Base-by-base conservation (phyloP, 2,888 invertebrate species). In the Barypeithes pellucidus region DNA sequence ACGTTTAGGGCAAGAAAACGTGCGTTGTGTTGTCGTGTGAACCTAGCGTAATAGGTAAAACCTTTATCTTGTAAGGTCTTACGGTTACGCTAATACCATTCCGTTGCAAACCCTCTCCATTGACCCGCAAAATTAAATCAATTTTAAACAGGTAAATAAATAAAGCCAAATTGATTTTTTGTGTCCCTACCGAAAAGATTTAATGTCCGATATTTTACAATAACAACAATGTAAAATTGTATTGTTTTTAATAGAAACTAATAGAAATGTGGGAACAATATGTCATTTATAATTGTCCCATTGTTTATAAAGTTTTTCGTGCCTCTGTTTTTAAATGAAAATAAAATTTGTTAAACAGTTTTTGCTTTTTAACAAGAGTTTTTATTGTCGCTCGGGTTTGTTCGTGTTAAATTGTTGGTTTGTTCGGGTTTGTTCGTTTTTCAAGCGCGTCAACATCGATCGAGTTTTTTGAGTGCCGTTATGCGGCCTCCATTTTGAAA, bases 401-500 rank as follows among this genome's bases (percentile, higher is more conserved):
- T n/a, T n/a, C n/a, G n/a, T n/a, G n/a, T n/a, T n/a, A n/a, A n/a
- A n/a, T n/a, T n/a, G n/a, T n/a, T n/a, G n/a, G n/a, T n/a, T n/a
- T n/a, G n/a, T n/a, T n/a, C n/a, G n/a, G n/a, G n/a, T n/a, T n/a
- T n/a, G n/a, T n/a, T 67, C 11, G 45, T 59, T 67, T 66, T 67
- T 39, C 24, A 16, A 22, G 9, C 36, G 1, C 65, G 52, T 50
- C 43, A 20, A 41, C 61, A 43, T 60, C 22, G 50, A 43, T 39
- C 45, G 16, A 24, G 33, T 33, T 24, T 14, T 47, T 36, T 57
- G 47, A 39, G 59, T 68, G 47, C 73, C 61, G 61, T 68, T 71
- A 67, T 36, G 45, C 50, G 63, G 29, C 74, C 59, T 67, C 72
- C 67, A 73, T 72, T 68, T 75, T 72, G 73, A 45, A 41, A 62